Conservation (phyloP, 2,888 invertebrate species). For the Scaptomyza polygonia region DNA sequence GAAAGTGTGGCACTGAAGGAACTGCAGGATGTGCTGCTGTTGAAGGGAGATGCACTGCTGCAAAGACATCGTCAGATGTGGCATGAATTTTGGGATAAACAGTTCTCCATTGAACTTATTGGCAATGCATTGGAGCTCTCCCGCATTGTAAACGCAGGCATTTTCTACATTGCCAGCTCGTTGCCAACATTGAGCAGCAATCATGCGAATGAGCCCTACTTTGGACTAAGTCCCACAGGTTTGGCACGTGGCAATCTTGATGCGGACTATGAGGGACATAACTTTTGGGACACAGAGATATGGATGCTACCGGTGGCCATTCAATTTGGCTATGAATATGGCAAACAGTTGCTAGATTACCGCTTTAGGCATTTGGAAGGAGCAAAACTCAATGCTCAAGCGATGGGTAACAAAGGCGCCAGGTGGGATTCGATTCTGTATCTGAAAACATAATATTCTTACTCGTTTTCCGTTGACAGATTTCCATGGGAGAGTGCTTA, state of each 20-base stretch:
- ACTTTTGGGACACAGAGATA: constrained; percentile 88
- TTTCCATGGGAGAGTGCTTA: constrained; percentile 88
- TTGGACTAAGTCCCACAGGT: constrained; percentile 87
- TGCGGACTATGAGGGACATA: constrained; percentile 86
- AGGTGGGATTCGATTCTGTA: constrained; percentile 19
- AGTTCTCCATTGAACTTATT: constrained; percentile 85
- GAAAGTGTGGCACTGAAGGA: constrained; percentile 85
- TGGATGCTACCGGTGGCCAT: constrained; percentile 87
- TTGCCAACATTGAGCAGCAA: constrained; percentile 85
- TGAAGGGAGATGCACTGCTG: constrained; percentile 83
- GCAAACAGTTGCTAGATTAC: constrained; percentile 85
- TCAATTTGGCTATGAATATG: constrained; percentile 85
- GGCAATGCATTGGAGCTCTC: constrained; percentile 84
- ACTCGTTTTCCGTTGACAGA: constrained; percentile 72
- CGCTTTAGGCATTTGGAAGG: constrained; percentile 85
- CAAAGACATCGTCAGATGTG: constrained; percentile 85
- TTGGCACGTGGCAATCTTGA: constrained; percentile 84
- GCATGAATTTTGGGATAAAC: constrained; percentile 84
- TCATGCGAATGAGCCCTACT: constrained; percentile 85
- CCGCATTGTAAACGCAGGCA: constrained; percentile 85
- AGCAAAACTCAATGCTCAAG: constrained; percentile 85
- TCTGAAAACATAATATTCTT: background rate
- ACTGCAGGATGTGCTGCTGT: constrained; percentile 67
- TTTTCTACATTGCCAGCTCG: constrained; percentile 87
- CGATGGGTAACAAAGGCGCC: constrained; percentile 86